Conservation (phyloP, 2,888 invertebrate genomes). For the Bombyx huttoni region DNA sequence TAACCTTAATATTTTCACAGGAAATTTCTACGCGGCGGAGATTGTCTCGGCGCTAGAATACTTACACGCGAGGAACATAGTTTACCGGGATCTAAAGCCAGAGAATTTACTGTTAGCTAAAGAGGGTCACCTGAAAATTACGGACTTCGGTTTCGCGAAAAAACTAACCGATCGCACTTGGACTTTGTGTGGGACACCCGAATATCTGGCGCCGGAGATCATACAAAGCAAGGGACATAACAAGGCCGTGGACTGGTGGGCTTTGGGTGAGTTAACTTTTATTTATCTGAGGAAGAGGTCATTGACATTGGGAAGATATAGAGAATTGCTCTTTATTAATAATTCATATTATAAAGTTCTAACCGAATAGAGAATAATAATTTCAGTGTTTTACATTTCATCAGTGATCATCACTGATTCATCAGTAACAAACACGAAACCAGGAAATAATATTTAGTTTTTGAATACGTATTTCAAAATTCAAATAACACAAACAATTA, state of each 20-base stretch:
- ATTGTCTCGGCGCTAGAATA: slow-evolving; percentile 95
- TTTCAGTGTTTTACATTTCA: no score
- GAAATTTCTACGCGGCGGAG: slow-evolving; percentile 95
- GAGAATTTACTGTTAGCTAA: slow-evolving; percentile 94
- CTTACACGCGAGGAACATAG: slow-evolving; percentile 89
- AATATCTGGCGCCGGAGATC: slow-evolving; percentile 97
- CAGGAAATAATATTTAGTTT: no score
- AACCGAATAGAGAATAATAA: no score
- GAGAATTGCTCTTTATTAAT: no score
- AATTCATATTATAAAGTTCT: no score
- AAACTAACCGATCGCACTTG: slow-evolving; percentile 94
- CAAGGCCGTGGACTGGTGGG: slow-evolving; percentile 99
- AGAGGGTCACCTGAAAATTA: slow-evolving; percentile 96
- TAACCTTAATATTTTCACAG: slow-evolving; percentile 69
- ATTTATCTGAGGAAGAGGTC: no score
- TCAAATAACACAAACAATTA: no score
- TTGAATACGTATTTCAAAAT: no score
- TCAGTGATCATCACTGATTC: no score
- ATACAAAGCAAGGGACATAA: slow-evolving; percentile 99
- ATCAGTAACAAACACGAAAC: no score
- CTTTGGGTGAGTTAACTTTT: slow-evolving; percentile 77
- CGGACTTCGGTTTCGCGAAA: slow-evolving; percentile 98
- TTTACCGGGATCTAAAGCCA: slow-evolving; percentile 91
- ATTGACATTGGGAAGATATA: no score
- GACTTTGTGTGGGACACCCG: slow-evolving; percentile 97